A percentile compares a stretch with the other conserved stretches of the same genome.
Conservation (phyloP, 2,113 vertebrate genomes). For the Psittacula cyanocephala region DNA sequence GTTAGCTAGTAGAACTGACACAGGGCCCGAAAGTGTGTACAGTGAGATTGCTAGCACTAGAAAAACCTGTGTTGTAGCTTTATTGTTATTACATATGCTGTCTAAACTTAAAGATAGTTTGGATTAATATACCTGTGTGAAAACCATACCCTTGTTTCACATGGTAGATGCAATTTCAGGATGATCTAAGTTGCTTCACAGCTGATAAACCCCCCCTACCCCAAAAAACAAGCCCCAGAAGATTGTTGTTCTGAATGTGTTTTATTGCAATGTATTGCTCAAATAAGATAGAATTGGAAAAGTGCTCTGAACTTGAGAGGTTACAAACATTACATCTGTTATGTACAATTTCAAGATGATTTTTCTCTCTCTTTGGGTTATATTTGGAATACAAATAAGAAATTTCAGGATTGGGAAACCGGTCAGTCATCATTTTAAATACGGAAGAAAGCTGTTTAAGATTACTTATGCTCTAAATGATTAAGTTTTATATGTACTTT, state of each 20-base stretch:
- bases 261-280: background rate
- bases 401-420: background rate
- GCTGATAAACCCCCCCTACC: background rate
- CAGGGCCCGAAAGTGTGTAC: background rate
- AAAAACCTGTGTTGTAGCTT: background rate
- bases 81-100: background rate
- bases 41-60: background rate
- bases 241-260: background rate
- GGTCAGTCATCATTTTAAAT: background rate
- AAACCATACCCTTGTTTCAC: background rate
- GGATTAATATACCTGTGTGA: background rate
- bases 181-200: background rate
- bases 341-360: background rate
- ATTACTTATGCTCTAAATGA: background rate
- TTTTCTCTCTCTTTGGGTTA: background rate
- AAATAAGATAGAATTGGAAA: background rate
- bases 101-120: background rate
- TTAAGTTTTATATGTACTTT: background rate
- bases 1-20: background rate
- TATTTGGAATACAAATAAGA: conserved; percentile 1
- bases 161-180: background rate
- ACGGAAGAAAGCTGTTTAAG: background rate
- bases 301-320: background rate
- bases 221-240: background rate
- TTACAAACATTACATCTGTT: background rate